A percentile compares a stretch with the other conserved stretches of the same genome.
These are phyloP conservation scores for Tinamus major DNA, from an alignment of 2,797 vertebrate species.

Conservation along the genomic window DNA sequence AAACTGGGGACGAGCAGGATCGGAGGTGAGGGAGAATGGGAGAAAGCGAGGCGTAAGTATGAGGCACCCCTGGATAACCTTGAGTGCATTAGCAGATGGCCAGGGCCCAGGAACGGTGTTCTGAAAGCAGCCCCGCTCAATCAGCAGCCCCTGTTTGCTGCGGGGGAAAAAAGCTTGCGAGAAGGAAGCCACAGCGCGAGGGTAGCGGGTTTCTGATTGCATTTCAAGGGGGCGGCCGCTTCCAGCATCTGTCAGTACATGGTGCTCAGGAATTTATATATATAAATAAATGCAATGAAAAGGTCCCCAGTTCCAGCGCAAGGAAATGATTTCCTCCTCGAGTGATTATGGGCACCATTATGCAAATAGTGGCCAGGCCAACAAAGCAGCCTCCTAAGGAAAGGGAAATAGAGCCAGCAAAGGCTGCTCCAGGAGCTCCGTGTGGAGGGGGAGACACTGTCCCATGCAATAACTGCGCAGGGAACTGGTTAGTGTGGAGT, in stretches of 20 bases:
- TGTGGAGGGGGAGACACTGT: background rate
- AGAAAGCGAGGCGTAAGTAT: background rate
- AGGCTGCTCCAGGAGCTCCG: background rate
- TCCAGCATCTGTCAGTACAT: slow-evolving; percentile 31
- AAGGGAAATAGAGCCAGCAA: background rate
- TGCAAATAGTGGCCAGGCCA: slow-evolving; percentile 25
- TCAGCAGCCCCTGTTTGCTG: background rate
- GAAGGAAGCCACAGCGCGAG: background rate
- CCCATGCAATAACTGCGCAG: background rate
- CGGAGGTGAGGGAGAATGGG: background rate
- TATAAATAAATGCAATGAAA: slow-evolving; percentile 12
- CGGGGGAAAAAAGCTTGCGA: background rate
- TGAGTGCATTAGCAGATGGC: background rate
- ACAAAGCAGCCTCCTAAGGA: background rate
- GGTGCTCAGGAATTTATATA: background rate
- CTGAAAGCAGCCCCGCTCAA: background rate
- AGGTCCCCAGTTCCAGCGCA: slow-evolving; percentile 24
- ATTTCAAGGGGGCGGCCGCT: background rate
- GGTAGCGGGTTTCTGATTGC: slow-evolving; percentile 33
- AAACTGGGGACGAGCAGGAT: background rate
- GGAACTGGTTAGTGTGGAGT: background rate
- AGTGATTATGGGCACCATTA: slow-evolving; percentile 38
- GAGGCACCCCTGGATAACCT: slow-evolving; percentile 23
- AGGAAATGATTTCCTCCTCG: slow-evolving; percentile 28
- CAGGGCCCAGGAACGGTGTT: background rate